These are phyloP conservation scores for Serilophus lunatus DNA, from an alignment of 2,113 vertebrate species.

Conservation along the genomic window DNA sequence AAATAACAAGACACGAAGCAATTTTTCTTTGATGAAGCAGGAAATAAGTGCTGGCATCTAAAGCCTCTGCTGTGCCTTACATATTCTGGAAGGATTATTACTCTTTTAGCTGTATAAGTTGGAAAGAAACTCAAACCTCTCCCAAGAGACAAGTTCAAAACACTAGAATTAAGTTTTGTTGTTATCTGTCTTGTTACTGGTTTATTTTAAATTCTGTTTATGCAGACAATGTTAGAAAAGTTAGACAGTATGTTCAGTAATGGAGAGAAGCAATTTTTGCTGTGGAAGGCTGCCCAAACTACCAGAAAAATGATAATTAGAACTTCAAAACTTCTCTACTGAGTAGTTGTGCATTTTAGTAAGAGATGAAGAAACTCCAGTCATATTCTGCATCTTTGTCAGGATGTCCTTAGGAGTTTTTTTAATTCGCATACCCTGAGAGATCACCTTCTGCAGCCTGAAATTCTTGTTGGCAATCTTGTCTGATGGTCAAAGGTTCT, in stretches of 20 bases:
- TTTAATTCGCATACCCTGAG: background rate
- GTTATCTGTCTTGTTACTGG: background rate
- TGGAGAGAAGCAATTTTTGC: background rate
- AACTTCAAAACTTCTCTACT: background rate
- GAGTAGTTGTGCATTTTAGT: background rate
- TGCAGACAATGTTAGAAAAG: background rate
- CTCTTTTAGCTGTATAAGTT: background rate
- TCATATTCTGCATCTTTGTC: background rate
- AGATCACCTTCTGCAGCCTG: background rate
- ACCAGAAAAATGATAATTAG: background rate
- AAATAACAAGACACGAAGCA: conserved; percentile 9
- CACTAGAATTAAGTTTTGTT: background rate
- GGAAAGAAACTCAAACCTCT: background rate
- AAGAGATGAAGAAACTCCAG: background rate
- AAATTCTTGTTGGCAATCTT: background rate
- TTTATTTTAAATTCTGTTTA: background rate
- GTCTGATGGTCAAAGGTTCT: background rate
- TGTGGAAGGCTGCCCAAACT: background rate
- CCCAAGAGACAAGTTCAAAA: background rate
- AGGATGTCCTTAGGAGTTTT: background rate
- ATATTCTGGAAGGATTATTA: background rate
- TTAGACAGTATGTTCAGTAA: background rate
- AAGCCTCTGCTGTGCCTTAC: background rate
- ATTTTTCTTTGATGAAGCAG: background rate
- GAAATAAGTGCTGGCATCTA: background rate